phyloP scores from a whole-genome alignment of 2,113 vertebrate species.

The Tachycineta bicolor region DNA sequence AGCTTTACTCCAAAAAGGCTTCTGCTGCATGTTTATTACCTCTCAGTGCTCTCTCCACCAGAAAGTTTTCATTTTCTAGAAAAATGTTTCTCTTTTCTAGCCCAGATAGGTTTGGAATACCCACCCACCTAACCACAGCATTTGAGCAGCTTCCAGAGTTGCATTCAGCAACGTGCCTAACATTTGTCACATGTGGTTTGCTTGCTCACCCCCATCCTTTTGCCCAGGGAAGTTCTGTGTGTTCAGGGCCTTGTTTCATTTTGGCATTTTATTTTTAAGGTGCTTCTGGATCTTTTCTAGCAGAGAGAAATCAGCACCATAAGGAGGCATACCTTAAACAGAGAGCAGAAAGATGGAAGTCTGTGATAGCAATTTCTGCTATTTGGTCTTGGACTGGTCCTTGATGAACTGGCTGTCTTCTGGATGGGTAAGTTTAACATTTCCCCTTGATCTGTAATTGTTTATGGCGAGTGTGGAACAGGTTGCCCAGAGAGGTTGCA shows the following conservation, averaged over 20 bases:
- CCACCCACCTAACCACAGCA: neutral
- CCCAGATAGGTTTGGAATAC: neutral
- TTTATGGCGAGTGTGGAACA: neutral
- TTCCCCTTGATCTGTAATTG: neutral
- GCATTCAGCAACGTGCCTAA: neutral
- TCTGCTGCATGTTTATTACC: neutral
- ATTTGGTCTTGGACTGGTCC: neutral
- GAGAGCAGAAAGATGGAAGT: neutral
- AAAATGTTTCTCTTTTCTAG: constrained; percentile 1
- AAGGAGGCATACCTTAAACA: neutral
- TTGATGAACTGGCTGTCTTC: neutral
- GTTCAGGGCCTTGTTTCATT: neutral
- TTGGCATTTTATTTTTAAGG: neutral
- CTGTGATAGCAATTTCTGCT: neutral
- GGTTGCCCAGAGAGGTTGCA: neutral
- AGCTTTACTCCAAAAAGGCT: neutral
- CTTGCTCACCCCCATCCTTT: neutral
- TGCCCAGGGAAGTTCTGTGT: neutral
- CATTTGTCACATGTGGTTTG: neutral
- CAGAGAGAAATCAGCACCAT: neutral
- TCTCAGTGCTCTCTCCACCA: neutral
- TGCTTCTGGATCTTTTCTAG: neutral
- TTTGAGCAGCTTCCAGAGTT: neutral
- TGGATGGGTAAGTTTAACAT: neutral
- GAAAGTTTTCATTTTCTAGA: neutral